These are phyloP conservation scores for Calliopum simillimum DNA, from an alignment of 2,888 invertebrate species.

Conservation along the genomic window DNA sequence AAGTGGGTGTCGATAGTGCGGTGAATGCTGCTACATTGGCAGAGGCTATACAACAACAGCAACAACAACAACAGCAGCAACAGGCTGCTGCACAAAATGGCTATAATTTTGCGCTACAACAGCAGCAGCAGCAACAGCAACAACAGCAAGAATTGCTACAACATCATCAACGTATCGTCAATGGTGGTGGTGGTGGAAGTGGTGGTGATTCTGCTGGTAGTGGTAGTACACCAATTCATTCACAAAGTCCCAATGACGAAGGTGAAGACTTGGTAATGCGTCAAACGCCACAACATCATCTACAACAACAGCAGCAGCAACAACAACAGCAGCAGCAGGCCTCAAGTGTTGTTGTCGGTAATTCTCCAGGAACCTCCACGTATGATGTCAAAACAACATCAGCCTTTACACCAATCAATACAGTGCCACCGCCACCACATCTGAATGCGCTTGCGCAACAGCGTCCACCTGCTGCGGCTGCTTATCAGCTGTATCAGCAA, in stretches of 20 bases:
- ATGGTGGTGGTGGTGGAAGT: slow-evolving; percentile 59
- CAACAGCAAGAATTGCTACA: slow-evolving; percentile 63
- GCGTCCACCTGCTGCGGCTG: slow-evolving; percentile 68
- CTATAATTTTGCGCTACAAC: slow-evolving; percentile 71
- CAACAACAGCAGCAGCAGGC: slow-evolving; percentile 54
- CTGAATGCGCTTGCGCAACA: slow-evolving; percentile 70
- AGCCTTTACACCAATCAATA: slow-evolving; percentile 94
- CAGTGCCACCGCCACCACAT: slow-evolving; percentile 81
- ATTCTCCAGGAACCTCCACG: slow-evolving; percentile 57
- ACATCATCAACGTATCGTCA: slow-evolving; percentile 72
- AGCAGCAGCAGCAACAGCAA: slow-evolving; percentile 77
- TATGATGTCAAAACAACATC: slow-evolving; percentile 72
- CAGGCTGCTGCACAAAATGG: slow-evolving; percentile 72
- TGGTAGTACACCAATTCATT: slow-evolving; percentile 61
- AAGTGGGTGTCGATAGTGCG: slow-evolving; percentile 81
- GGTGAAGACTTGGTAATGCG: slow-evolving; percentile 66
- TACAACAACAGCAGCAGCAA: slow-evolving; percentile 59
- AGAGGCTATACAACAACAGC: slow-evolving; percentile 71
- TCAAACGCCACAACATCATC: slow-evolving; percentile 63
- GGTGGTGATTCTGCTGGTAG: slow-evolving; percentile 55
- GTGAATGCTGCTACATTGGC: slow-evolving; percentile 71
- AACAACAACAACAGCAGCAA: slow-evolving; percentile 54
- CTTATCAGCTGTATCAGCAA: slow-evolving; percentile 86
- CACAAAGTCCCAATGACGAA: slow-evolving; percentile 64
- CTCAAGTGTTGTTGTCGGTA: slow-evolving; percentile 49